Base-by-base conservation (phyloP, 2,888 invertebrate species). In the Ditylenchus weischeri region DNA sequence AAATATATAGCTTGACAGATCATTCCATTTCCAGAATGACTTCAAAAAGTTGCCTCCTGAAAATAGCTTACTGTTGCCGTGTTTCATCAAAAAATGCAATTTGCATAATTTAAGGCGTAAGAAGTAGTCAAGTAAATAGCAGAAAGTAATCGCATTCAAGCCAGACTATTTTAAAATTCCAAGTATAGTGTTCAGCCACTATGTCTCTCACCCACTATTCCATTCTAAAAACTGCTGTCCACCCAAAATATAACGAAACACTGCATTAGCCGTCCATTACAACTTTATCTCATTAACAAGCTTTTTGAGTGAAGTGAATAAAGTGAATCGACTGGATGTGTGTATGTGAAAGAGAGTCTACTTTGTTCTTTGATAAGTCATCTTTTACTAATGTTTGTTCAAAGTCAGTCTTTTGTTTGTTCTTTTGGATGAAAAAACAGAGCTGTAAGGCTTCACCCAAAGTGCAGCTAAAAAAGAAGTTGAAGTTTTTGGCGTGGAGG, bases 1-100 rank as follows among this genome's bases (percentile, higher is more conserved):
- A 85, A 94, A 91, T 78, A 96, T 85, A 85, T 95, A 98, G 76
- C 94, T 94, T 84, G 91, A 90, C 85, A 96, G 94, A 85, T 96
- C 95, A 65, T 94, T 93, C 98, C 98, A 98, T 82, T 91, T 90
- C 98, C 98, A 98, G 74, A 81, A 81, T 10, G 72, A 75, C 15
- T 67, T 63, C 60, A 75, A 47, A 62, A 81, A 69, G 66, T 81
- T 69, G 43, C 81, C 81, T 36, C 72, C 81, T 81, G 74, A 60
- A 79, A 76, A 54, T 11, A 7, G 29, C n/a, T 54, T 23, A 23
- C 10, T 54, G 1, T 54, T 23, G n/a, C 11, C n/a, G 2, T 54
- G n/a, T 23, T 23, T 54, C 29, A 18, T 54, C 54, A 23, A 54
- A 54, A 21, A 13, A 54, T 23, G 10, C n/a, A 18, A 54, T 43